These are phyloP conservation scores for Drosophila putrida DNA, from an alignment of 2,888 invertebrate species.

Conservation along the genomic window DNA sequence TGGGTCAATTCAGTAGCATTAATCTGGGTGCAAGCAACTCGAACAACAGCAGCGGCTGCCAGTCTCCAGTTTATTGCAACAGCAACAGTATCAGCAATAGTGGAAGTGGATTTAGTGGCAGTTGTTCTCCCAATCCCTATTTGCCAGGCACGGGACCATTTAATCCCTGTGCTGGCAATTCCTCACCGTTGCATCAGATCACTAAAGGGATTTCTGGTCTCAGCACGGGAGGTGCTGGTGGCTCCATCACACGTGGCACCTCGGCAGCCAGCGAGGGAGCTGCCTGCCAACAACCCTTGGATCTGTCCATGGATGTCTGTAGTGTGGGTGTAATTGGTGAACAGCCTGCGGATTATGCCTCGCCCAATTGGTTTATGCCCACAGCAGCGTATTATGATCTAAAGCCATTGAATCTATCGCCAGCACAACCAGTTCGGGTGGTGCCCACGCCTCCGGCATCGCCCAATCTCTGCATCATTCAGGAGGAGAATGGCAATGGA, in stretches of 20 bases:
- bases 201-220: conserved; percentile 90
- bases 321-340: conserved; percentile 43
- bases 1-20: conserved; percentile 81
- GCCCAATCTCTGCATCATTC: conserved; percentile 90
- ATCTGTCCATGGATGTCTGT: conserved; percentile 85
- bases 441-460: conserved; percentile 85
- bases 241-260: conserved; percentile 91
- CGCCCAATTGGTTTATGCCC: conserved; percentile 82
- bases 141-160: conserved; percentile 69
- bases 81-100: conserved; percentile 80
- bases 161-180: conserved; percentile 77
- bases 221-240: conserved; percentile 88
- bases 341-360: conserved; percentile 47
- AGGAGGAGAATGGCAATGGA: conserved; percentile 88
- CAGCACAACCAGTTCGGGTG: conserved; percentile 84
- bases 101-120: conserved; percentile 82
- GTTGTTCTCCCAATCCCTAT: conserved; percentile 84
- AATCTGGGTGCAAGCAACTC: conserved; percentile 70
- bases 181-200: conserved; percentile 89
- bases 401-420: conserved; percentile 85
- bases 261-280: conserved; percentile 86
- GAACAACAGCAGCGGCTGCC: conserved; percentile 83
- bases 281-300: conserved; percentile 83
- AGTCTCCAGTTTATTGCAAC: conserved; percentile 86
- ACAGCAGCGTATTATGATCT: conserved; percentile 83